Base-by-base conservation (phyloP, 2,888 invertebrate genomes). In the Graphium colonna region DNA sequence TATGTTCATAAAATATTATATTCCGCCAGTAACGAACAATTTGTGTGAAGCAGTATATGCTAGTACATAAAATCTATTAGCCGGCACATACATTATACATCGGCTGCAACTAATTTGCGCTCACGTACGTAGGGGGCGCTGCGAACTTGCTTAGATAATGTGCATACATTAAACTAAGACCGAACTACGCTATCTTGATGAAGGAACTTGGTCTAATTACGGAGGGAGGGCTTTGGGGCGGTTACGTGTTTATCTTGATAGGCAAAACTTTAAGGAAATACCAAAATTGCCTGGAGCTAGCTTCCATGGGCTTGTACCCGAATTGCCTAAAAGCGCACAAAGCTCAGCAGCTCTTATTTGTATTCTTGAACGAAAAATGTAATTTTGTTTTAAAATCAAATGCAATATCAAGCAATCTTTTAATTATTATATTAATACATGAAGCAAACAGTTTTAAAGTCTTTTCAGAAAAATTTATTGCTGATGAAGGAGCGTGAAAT, bases 161-260 rank as follows among this genome's bases (percentile, higher is more conserved):
- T 87, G 88, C 87, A 89, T 89, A 87, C 82, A 88, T 89, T 89
- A 89, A 87, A 87, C 86, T 86, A 82, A 82, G 82, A 74, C 79
- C 73, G 75, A 89, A 89, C 88, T 89, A 80, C 82, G 81, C 78
- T 65, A 79, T 79, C 84, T 81, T 85, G 88, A 88, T 87, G 86
- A 86, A 79, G 78, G 80, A 87, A 86, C 78, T 87, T 86, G 70
- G 77, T 81, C 82, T 85, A 82, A 87, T 87, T 85, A 87, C 71
- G 52, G 43, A 52, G 58, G 59, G 61, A 60, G 56, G 56, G 58
- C 65, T 67, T 64, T 63, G 66, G 61, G 59, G 65, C 55, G 63
- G 63, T 64, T 64, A 62, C 59, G 59, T 66, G 61, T 62, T 62
- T 58, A 63, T 68, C 66, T 66, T 60, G 66, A 68, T 66, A 65